These are phyloP conservation scores for Lepidothrix coronata DNA, from an alignment of 2,113 vertebrate species.

Conservation along the genomic window DNA sequence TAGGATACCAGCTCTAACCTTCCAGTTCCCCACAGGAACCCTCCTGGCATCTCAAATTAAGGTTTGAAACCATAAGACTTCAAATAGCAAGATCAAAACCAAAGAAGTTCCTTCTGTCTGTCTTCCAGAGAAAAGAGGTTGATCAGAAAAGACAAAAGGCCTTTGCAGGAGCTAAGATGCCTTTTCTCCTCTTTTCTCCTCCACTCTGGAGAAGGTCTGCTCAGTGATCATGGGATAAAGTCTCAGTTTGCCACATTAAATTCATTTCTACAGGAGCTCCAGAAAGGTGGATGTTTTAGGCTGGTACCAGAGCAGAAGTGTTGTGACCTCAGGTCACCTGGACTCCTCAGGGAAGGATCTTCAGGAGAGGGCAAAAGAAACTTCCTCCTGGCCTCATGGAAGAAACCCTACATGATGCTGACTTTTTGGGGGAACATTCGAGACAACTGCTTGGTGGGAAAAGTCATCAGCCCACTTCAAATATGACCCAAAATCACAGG, in stretches of 20 bases:
- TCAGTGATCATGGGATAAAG: background rate
- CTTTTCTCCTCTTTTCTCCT: background rate
- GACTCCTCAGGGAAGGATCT: background rate
- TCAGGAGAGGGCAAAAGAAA: background rate
- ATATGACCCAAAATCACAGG: fast-evolving
- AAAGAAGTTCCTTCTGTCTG: background rate
- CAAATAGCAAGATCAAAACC: background rate
- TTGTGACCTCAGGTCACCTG: background rate
- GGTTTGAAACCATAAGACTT: background rate
- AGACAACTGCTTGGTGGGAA: background rate
- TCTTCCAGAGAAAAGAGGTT: background rate
- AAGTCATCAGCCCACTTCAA: background rate
- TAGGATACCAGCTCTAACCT: background rate
- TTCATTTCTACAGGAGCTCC: background rate
- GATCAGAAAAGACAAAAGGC: background rate
- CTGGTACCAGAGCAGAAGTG: background rate
- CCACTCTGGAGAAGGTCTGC: background rate
- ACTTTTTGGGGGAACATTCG: background rate
- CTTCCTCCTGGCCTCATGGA: background rate
- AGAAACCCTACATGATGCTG: background rate
- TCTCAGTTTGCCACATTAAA: background rate
- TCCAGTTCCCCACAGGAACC: background rate
- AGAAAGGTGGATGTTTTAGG: background rate
- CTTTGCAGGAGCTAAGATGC: background rate
- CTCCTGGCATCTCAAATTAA: background rate